Evolutionary conservation across 2,113 vertebrate species (phyloP), one percentile per base, ranked within the genome.

Genomic region (Carlito syrichta): DNA sequence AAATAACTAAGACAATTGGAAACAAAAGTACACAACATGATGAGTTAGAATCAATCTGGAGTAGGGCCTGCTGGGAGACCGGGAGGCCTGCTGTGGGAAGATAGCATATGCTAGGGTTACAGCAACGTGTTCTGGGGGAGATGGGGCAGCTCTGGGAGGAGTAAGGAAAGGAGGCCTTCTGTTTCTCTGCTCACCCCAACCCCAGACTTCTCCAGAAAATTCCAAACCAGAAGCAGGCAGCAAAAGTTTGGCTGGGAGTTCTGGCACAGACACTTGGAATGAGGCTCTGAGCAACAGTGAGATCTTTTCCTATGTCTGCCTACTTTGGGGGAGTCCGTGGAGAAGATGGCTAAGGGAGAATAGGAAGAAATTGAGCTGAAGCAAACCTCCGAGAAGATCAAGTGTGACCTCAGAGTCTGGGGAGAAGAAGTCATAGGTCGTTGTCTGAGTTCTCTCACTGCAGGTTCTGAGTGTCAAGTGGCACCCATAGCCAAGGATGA

Each of bases 121-220:
- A 58, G 3, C 32, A 45, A 23, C 35, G 76, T 69, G 4, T 54
- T 38, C 77, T 5, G 4, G 5, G n/a, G 63, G 35, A 19, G 19
- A 43, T 8, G 0, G 54, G 14, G 88, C 10, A 0, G 63, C 12
- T 77, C 69, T 60, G 16, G 69, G 87, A 96, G 94, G 3, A 40
- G 40, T 8, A 58, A 69, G 1, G n/a, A 30, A 30, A 35, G 60
- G 25, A 14, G 0, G 0, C 30, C 30, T 35, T 7, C 73, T 0
- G 1, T 13, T 13, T 77, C 56, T 25, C n/a, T 32, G 48, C 19
- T 50, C 14, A 3, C 4, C 30, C 38, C 14, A n/a, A 13, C 58
- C 62, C 71, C 43, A 16, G 6, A 25, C 73, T 50, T 93, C 68
- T 79, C 30, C 1, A 19, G 43, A 30, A 48, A 48, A 22, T 16